Evolutionary conservation across 2,797 vertebrate species (phyloP).

Genomic region (Mormyrus hasselquistii): DNA sequence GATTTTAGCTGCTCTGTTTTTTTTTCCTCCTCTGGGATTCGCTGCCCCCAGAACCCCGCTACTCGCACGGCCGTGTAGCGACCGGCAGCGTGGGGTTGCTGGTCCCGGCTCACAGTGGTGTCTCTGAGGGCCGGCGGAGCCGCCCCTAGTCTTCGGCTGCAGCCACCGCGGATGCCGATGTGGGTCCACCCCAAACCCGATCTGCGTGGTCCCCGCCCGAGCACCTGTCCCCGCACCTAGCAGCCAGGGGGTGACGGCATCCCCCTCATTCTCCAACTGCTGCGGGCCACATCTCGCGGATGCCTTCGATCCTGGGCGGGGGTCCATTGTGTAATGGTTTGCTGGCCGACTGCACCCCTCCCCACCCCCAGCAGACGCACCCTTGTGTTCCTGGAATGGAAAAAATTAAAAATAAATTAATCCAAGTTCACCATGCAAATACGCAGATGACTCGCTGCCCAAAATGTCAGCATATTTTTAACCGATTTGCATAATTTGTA

Average conservation of each 20-base stretch:
- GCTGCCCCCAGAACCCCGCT: not conserved
- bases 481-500: not conserved
- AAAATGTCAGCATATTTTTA: not conserved
- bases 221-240: conserved; percentile 18
- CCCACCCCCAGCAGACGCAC: not conserved
- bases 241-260: not conserved
- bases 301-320: conserved; percentile 29
- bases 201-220: not conserved
- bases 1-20: not conserved
- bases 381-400: not conserved
- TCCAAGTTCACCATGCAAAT: not conserved
- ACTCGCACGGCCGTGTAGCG: not conserved
- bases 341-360: conserved; percentile 17
- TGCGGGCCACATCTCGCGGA: conserved; percentile 27
- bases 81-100: not conserved
- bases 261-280: conserved; percentile 30
- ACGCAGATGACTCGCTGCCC: not conserved
- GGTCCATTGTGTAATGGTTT: conserved; percentile 33
- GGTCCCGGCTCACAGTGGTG: not conserved
- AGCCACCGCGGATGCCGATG: not conserved
- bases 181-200: not conserved
- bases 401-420: not conserved
- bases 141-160: not conserved
- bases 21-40: not conserved
- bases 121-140: not conserved